Conservation (phyloP, 2,888 invertebrate species). For the Zaprionus lineosus region DNA sequence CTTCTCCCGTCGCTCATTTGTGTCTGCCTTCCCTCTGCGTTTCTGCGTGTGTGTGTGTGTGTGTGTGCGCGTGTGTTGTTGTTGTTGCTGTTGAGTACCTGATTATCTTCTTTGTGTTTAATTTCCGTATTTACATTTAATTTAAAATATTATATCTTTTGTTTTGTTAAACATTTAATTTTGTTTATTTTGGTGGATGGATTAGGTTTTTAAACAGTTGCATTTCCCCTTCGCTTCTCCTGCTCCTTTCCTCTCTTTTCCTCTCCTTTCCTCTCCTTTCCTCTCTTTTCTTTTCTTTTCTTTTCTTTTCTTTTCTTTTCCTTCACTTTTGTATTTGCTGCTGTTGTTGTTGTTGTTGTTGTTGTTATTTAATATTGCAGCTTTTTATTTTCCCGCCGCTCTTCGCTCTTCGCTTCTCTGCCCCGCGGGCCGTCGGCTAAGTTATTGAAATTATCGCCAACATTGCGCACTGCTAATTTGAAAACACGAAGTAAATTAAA, state of each 20-base stretch:
- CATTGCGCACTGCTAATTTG: slow-evolving; percentile 45
- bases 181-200: slow-evolving; percentile 53
- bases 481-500: slow-evolving; percentile 33
- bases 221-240: slow-evolving; percentile 17
- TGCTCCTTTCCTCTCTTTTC: neutral
- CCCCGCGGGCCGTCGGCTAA: slow-evolving; percentile 18
- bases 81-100: slow-evolving; percentile 2
- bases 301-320: too few species aligned
- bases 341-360: slow-evolving; percentile 3
- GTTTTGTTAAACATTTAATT: slow-evolving; percentile 11
- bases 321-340: neutral
- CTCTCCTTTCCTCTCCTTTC: too few species aligned
- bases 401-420: neutral
- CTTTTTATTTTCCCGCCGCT: too few species aligned
- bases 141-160: neutral
- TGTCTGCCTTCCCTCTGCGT: neutral
- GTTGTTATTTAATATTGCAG: too few species aligned
- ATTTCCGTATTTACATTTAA: neutral
- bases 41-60: too few species aligned
- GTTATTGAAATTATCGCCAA: slow-evolving; percentile 39
- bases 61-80: too few species aligned
- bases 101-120: slow-evolving; percentile 6
- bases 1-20: slow-evolving; percentile 7
- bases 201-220: slow-evolving; percentile 60
- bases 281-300: too few species aligned